Conservation (phyloP, 2,888 invertebrate genomes). For the Drosophila yooni region DNA sequence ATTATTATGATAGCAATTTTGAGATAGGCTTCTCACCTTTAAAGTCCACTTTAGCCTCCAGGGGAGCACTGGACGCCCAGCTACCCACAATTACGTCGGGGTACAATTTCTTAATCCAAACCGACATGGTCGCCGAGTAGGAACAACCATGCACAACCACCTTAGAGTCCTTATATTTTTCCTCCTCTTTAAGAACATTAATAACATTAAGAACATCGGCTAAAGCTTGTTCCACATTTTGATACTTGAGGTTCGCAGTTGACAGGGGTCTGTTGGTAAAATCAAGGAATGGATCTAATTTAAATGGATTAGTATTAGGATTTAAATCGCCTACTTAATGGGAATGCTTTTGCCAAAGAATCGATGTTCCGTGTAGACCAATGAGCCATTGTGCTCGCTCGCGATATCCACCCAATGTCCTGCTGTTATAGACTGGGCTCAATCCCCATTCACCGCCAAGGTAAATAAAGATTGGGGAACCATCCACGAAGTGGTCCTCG, state of each 20-base stretch:
- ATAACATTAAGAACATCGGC: slow-evolving; percentile 88
- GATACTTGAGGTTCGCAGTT: slow-evolving; percentile 86
- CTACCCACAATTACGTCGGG: slow-evolving; percentile 87
- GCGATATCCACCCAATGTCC: slow-evolving; percentile 88
- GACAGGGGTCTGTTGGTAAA: slow-evolving; percentile 33
- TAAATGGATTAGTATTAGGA: neutral
- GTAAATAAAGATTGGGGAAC: slow-evolving; percentile 87
- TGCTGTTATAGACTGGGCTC: slow-evolving; percentile 85
- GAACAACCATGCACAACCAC: slow-evolving; percentile 87
- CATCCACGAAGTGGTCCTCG: slow-evolving; percentile 82
- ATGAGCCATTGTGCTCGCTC: slow-evolving; percentile 86
- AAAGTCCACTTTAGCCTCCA: slow-evolving; percentile 87
- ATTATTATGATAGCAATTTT: neutral
- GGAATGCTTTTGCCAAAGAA: slow-evolving; percentile 91
- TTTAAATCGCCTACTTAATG: slow-evolving; percentile 86
- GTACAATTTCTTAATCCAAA: slow-evolving; percentile 88
- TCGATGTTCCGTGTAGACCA: slow-evolving; percentile 91
- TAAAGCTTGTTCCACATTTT: slow-evolving; percentile 88
- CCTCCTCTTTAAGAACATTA: slow-evolving; percentile 69
- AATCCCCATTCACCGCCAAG: slow-evolving; percentile 90
- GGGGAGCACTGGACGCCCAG: slow-evolving; percentile 88
- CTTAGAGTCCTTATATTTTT: slow-evolving; percentile 77
- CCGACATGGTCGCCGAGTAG: slow-evolving; percentile 88
- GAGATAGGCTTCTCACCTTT: slow-evolving; percentile 60
- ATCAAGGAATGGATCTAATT: neutral